These are phyloP conservation scores for Bolborhynchus lineola DNA, from an alignment of 2,113 vertebrate species.

Conservation along the genomic window DNA sequence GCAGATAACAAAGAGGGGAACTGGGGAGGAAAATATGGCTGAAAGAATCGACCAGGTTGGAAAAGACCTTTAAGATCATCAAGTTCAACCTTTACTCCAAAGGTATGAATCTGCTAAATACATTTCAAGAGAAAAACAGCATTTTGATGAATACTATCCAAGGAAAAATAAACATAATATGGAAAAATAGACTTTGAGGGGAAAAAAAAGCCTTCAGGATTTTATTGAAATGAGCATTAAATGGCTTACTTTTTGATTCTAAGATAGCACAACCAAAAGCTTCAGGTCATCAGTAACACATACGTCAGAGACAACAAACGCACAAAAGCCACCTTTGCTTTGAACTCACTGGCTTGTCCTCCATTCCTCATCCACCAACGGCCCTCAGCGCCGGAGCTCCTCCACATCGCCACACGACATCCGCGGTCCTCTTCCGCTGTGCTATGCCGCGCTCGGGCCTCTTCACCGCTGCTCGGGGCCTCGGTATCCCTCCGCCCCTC, in stretches of 20 bases:
- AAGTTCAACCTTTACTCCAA: neutral
- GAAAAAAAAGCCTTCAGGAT: neutral
- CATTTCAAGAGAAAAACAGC: accelerated
- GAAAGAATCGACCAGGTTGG: neutral
- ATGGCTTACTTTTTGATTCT: neutral
- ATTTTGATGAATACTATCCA: neutral
- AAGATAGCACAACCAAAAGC: neutral
- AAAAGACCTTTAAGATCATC: neutral
- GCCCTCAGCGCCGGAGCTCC: accelerated
- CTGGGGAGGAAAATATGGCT: accelerated
- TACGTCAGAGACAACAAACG: accelerated
- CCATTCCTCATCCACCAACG: neutral
- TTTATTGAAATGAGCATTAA: neutral
- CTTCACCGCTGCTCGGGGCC: accelerated
- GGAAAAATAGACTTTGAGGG: neutral
- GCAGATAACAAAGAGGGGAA: neutral
- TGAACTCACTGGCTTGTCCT: accelerated
- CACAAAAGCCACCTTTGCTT: accelerated
- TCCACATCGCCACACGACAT: accelerated
- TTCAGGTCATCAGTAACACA: accelerated
- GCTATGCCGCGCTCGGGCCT: accelerated
- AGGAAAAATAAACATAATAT: neutral
- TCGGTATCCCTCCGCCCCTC: accelerated
- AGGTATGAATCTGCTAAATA: neutral
- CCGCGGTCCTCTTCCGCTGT: too few relatives aligned